Evolutionary conservation across 2,797 vertebrate species (phyloP), one percentile per base, ranked within the genome.

Genomic region (Danio kyathit): DNA sequence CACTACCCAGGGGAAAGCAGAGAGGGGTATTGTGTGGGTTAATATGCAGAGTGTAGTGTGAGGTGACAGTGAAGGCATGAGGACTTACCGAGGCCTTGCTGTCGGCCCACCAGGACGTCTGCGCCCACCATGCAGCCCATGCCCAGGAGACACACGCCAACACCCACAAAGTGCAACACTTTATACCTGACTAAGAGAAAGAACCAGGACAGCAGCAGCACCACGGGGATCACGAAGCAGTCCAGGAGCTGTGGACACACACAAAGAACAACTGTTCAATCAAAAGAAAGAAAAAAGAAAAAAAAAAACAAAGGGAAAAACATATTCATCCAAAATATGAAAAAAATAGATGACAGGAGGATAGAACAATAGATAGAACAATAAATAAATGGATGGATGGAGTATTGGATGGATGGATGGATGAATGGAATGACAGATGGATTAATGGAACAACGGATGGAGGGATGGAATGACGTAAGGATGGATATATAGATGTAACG

Each of bases 101-200:
- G 96, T 70, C 94, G 94, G 82, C 97, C 97, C 82, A 97, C 93
- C 0, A 98, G 94, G 78, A 98, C 91, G 74, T 99, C 97, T 0
- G 96, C 95, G 76, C 97, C 97, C 43, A 97, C 96, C 97, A 98
- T 98, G 91, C 96, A 97, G 87, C 96, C 96, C 80, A 97, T 95
- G 5, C 97, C 97, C 87, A 99, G 89, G 87, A 99, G 95, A 90
- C 97, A 98, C 84, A 98, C 94, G 4, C 95, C 94, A 1, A 96
- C 95, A 74, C 96, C 97, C 6, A 96, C 90, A 85, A 97, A 96
- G 88, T 98, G 97, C 29, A 96, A 94, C 41, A 95, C 94, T 88
- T 97, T 98, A 91, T 98, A 99, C 93, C 97, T 95, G 86, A 97
- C 95, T 92, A 97, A 89, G 79, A 99, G 92, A 89, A 98, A 98